These are phyloP conservation scores for Halcyon badia DNA, from an alignment of 2,797 vertebrate species.

Conservation along the genomic window DNA sequence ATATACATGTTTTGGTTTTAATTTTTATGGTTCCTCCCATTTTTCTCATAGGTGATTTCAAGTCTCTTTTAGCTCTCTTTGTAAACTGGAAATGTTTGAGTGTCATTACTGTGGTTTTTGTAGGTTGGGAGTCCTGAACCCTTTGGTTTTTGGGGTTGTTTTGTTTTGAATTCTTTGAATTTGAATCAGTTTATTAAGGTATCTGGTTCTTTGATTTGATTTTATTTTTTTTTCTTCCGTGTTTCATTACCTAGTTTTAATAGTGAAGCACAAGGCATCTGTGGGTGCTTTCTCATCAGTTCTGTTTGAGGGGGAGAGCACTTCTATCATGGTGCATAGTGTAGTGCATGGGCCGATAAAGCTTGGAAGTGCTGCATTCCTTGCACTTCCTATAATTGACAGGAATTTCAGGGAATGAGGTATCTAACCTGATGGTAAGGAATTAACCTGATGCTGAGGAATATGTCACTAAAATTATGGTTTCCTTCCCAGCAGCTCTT, in stretches of 20 bases:
- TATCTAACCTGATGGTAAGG: neutral
- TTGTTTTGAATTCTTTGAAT: neutral
- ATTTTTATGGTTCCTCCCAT: neutral
- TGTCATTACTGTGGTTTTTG: neutral
- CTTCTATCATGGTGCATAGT: neutral
- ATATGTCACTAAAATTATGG: no score
- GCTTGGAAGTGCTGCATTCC: neutral
- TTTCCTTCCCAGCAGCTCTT: neutral
- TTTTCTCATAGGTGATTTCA: neutral
- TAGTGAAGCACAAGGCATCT: neutral
- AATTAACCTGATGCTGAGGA: neutral
- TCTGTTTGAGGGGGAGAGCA: neutral
- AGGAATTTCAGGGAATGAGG: neutral
- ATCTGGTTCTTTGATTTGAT: neutral
- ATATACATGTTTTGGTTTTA: neutral
- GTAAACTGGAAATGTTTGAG: neutral
- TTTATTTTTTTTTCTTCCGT: neutral
- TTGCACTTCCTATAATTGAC: neutral
- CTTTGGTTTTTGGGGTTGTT: neutral
- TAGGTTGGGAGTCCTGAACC: neutral
- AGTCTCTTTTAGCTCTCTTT: neutral
- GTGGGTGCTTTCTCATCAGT: neutral
- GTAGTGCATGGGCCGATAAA: neutral
- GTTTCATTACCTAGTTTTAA: neutral
- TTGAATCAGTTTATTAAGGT: neutral